Conservation (phyloP, 2,797 vertebrate genomes). For the Chelidonichthys spinosus region DNA sequence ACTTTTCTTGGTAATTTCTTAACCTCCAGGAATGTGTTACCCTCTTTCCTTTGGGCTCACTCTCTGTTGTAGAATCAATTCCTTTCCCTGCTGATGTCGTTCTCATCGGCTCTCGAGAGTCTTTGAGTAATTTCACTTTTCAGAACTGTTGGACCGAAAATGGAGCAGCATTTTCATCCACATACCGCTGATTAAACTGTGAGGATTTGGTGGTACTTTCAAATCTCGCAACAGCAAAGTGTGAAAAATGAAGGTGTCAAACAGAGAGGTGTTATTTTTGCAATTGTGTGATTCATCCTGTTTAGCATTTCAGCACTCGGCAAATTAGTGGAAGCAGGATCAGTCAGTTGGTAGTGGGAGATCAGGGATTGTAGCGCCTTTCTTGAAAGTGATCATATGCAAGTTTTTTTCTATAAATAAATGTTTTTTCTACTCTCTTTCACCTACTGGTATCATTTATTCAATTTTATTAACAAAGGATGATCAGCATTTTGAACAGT, state of each 20-base stretch:
- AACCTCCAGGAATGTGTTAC: background rate
- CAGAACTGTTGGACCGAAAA: constrained; percentile 23
- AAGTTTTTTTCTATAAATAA: constrained; percentile 32
- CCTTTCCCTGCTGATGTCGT: constrained; percentile 4
- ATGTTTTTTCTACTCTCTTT: constrained; percentile 21
- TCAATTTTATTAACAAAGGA: background rate
- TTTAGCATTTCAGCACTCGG: constrained; percentile 47
- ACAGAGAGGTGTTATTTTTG: constrained; percentile 65
- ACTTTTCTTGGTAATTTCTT: background rate
- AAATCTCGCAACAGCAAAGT: constrained; percentile 57
- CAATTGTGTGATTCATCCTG: constrained; percentile 66
- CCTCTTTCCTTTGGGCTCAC: background rate
- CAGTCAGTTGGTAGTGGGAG: constrained; percentile 41
- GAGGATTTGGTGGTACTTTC: constrained; percentile 55
- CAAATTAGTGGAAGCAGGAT: constrained; percentile 38
- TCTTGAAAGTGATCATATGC: constrained; percentile 35
- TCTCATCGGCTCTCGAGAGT: constrained; percentile 11
- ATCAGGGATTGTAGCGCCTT: constrained; percentile 67
- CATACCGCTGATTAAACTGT: constrained; percentile 31
- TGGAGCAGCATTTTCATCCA: constrained; percentile 41
- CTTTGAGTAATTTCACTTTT: constrained; percentile 8
- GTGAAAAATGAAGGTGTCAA: constrained; percentile 76
- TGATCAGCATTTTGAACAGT: background rate
- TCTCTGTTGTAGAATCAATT: background rate
- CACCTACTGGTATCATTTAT: constrained; percentile 12